phyloP scores from a whole-genome alignment of 2,888 invertebrate species.

The Notodonta ziczac region DNA sequence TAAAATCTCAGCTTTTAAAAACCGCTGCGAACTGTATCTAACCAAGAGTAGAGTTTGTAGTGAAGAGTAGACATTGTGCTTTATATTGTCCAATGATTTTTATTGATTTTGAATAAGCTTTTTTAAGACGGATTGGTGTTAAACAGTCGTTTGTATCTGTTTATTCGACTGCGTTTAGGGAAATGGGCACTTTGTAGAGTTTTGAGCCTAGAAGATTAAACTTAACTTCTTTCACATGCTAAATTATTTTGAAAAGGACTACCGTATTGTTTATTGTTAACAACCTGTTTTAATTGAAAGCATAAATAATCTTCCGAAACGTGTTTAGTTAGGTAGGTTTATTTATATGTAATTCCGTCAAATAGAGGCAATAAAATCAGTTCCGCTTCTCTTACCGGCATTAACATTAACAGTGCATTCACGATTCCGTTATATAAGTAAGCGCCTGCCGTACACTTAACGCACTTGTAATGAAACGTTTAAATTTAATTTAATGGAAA shows the following conservation, averaged over 20 bases:
- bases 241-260: too few species aligned
- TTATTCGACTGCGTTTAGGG: slow-evolving; percentile 6
- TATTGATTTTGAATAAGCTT: slow-evolving; percentile 6
- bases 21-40: background rate
- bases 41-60: background rate
- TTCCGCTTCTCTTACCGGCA: slow-evolving; percentile 40
- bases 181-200: slow-evolving; percentile 1
- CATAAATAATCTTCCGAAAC: slow-evolving; percentile 36
- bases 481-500: background rate
- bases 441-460: slow-evolving; percentile 25
- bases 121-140: background rate
- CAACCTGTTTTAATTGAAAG: slow-evolving; percentile 29
- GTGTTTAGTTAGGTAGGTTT: slow-evolving; percentile 15
- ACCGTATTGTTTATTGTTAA: slow-evolving; percentile 7
- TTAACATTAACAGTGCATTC: slow-evolving; percentile 41
- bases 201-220: too few species aligned
- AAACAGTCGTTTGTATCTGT: slow-evolving; percentile 7
- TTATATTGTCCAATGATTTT: slow-evolving; percentile 6
- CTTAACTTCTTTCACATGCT: too few species aligned
- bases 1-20: background rate
- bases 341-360: slow-evolving; percentile 30
- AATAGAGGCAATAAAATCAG: slow-evolving; percentile 49
- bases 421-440: slow-evolving; percentile 44
- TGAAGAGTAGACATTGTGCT: background rate
- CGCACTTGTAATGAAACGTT: slow-evolving; percentile 28